Evolutionary conservation across 1,140 invertebrate genomes (phyloP).

Genomic region (Drosophila ercepeae): DNA sequence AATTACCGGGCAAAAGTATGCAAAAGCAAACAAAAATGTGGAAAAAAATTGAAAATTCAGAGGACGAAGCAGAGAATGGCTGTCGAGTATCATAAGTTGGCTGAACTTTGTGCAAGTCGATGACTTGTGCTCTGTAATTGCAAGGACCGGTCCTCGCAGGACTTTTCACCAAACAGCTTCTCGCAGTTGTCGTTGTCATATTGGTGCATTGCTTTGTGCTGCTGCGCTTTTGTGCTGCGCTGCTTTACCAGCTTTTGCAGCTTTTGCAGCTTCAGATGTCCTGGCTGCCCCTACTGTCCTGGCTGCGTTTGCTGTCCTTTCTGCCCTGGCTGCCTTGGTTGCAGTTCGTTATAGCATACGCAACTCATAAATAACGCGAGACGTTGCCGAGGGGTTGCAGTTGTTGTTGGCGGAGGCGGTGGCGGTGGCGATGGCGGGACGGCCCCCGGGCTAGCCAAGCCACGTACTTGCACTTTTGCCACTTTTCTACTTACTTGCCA

Average conservation of each 20-base stretch:
- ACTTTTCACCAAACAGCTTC: constrained; percentile 34
- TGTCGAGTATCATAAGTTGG: constrained; percentile 49
- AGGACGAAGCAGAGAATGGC: constrained; percentile 20
- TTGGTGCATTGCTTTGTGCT: constrained; percentile 63
- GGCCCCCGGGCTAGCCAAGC: constrained; percentile 34
- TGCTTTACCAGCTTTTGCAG: constrained; percentile 6
- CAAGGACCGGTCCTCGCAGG: constrained; percentile 27
- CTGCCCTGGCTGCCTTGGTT: constrained; percentile 20
- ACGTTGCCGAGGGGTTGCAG: not conserved
- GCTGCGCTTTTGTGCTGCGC: constrained; percentile 57
- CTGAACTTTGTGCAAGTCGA: constrained; percentile 47
- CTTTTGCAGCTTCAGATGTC: not conserved
- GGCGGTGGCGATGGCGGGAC: not conserved
- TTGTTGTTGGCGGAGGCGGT: not conserved
- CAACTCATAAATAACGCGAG: constrained; percentile 76
- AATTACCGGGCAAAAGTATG: constrained; percentile 38
- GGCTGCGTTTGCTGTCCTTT: not conserved
- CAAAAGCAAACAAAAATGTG: not conserved
- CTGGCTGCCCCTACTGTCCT: not conserved
- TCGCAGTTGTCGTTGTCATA: constrained; percentile 64
- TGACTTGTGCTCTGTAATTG: constrained; percentile 49
- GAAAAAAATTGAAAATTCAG: not conserved
- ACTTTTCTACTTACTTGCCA: constrained; percentile 71
- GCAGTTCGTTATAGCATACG: constrained; percentile 76
- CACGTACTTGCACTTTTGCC: constrained; percentile 73